A percentile compares a stretch with the other conserved stretches of the same genome.
Evolutionary conservation across 2,113 vertebrate genomes (phyloP).

Genomic region (Scortum barcoo): DNA sequence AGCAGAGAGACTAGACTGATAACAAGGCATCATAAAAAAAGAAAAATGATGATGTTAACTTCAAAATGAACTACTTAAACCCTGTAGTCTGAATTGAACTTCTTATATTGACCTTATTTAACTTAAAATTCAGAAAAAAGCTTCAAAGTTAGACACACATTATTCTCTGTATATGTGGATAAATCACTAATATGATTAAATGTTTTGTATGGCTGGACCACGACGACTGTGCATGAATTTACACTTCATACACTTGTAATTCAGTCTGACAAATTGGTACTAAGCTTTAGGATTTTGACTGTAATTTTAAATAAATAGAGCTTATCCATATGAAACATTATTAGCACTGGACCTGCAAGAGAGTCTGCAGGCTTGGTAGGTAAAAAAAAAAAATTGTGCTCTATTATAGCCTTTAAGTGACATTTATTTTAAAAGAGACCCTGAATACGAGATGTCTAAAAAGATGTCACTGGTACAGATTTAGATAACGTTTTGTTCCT

Average conservation of each 20-base stretch:
- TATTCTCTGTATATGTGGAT: not conserved
- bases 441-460: not conserved
- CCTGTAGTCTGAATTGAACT: not conserved
- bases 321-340: not conserved
- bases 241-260: not conserved
- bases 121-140: not conserved
- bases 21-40: not conserved
- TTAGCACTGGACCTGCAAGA: not conserved
- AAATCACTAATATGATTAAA: not conserved
- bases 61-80: not conserved
- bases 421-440: not conserved
- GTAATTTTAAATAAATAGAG: not conserved
- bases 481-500: not conserved
- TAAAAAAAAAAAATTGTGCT: not conserved
- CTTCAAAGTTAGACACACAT: slow-evolving; percentile 3
- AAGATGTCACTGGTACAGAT: not conserved
- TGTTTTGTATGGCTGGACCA: not conserved
- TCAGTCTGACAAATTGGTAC: not conserved
- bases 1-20: slow-evolving; percentile 11
- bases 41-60: not conserved
- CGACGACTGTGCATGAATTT: not conserved
- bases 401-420: slow-evolving; percentile 9
- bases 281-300: not conserved
- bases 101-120: not conserved
- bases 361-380: not conserved